Evolutionary conservation across 2,797 vertebrate genomes (phyloP), one percentile per base, ranked within the genome.

Genomic region (Phrynocephalus guinanensis): DNA sequence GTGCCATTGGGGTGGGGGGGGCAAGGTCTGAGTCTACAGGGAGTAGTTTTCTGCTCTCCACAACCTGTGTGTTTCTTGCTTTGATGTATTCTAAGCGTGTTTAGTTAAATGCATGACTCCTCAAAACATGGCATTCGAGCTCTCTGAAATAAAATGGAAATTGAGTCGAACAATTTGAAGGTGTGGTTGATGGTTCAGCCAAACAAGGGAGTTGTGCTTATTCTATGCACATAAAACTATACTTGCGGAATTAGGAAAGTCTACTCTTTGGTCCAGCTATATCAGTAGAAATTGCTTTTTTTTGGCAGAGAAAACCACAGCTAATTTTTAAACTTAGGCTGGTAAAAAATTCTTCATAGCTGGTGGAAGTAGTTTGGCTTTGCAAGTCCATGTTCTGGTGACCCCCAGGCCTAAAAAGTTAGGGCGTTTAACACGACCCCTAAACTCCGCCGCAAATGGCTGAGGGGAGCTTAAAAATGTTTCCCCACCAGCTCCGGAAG

Each of bases 1-100:
- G 0, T 63, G 91, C 52, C 9, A 79, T 89, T 92, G 52, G 88
- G 82, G 50, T 38, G 38, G 3, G 38, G 38, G 60, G 18, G 60
- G 60, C 10, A 63, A 63, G 60, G 60, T 20, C 60, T 20, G 60
- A 63, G 11, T 71, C 30, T 73, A 33, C 71, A 73, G 30, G 15
- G 15, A 18, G 4, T 38, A 38, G 38, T 38, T 38, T 38, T 38
- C 38, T 38, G 38, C 38, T 38, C 38, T 38, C 60, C 18, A 63
- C 11, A 63, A 16, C 5, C 18, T 63, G 16, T 63, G 16, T 63
- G 60, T 63, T 63, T 63, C 18, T 63, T 5, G 16, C 18, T 16
- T 16, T 63, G 60, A 63, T 63, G 5, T 3, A 67, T 67, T 22
- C 67, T 68, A 68, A 68, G 67, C 67, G 24, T 24, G 24, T 22